Evolutionary conservation across 2,113 vertebrate genomes (phyloP), one percentile per base, ranked within the genome.

Genomic region (Poeciliopsis retropinna): DNA sequence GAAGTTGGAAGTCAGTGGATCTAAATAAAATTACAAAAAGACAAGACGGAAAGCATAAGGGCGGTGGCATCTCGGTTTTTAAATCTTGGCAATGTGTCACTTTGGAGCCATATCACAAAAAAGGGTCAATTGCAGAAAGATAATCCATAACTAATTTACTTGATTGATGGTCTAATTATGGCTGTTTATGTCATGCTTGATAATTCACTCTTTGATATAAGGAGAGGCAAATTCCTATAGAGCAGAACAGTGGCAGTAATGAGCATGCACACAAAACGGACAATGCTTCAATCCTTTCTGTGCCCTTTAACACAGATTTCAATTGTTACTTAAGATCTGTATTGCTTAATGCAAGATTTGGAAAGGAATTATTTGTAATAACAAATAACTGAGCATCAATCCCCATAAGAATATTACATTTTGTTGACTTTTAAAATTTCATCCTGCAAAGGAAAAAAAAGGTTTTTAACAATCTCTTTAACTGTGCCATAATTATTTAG

Each of bases 111-210:
- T 37, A 15, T 37, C 60, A 87, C 71, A 89, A 87, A 89, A 88
- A 90, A 79, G 88, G 89, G 91, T 92, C 87, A 91, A 89, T 90
- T 88, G 92, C 84, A 83, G 84, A 81, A 89, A 87, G 84, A 92
- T 92, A 92, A 92, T 92, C 92, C 87, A 90, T 91, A 90, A 91
- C 89, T 91, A 91, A 93, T 92, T 92, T 78, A 90, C 83, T 81
- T 90, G 91, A 92, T 91, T 92, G 90, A 92, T 92, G 89, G 85
- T 89, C 84, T 89, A 93, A 93, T 92, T 91, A 91, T 77, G 87
- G 68, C 83, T 89, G 89, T 92, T 92, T 91, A 84, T 89, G 90
- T 91, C 91, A 89, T 89, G 92, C 84, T 85, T 87, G 88, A 92
- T 92, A 90, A 91, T 91, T 89, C 75, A 76, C 60, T 76, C 86